phyloP scores from a whole-genome alignment of 2,888 invertebrate genomes.

The Archips crataeganus region DNA sequence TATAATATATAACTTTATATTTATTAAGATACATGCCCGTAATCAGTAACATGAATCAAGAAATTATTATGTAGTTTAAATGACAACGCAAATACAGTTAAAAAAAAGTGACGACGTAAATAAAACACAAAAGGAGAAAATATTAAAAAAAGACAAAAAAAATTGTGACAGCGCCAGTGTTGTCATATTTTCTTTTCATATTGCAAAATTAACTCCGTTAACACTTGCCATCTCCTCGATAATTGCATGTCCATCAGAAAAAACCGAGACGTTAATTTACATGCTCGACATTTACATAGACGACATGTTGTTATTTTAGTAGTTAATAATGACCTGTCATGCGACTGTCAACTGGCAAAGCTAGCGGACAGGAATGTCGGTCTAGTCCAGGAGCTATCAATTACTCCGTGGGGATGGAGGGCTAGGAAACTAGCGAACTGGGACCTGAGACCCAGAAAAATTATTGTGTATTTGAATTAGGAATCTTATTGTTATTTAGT shows the following conservation, averaged over 20 bases:
- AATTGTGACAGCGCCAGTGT: too few relatives aligned
- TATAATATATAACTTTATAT: too few relatives aligned
- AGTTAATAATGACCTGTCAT: slow-evolving; percentile 38
- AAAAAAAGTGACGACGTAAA: too few relatives aligned
- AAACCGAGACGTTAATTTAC: slow-evolving; percentile 14
- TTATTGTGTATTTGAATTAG: too few relatives aligned
- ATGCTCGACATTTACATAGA: slow-evolving; percentile 10
- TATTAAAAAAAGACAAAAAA: too few relatives aligned
- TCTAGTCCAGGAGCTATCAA: slow-evolving; percentile 65
- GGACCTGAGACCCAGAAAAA: too few relatives aligned
- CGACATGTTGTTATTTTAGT: slow-evolving; percentile 30
- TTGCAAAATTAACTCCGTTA: not conserved
- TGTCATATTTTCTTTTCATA: not conserved
- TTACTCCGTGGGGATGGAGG: slow-evolving; percentile 57
- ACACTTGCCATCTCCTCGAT: not conserved
- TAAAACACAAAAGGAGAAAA: too few relatives aligned
- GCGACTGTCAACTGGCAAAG: slow-evolving; percentile 39
- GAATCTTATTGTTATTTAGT: too few relatives aligned
- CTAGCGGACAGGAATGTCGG: slow-evolving; percentile 46
- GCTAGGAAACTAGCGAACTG: slow-evolving; percentile 52
- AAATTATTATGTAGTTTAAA: too few relatives aligned
- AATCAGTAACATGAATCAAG: too few relatives aligned
- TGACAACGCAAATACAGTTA: too few relatives aligned
- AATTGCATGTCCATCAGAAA: slow-evolving; percentile 1
- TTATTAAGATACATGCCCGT: too few relatives aligned